A percentile compares a stretch with the other conserved stretches of the same genome.
Evolutionary conservation across 2,797 vertebrate species (phyloP).

Genomic region (Momotus momota): DNA sequence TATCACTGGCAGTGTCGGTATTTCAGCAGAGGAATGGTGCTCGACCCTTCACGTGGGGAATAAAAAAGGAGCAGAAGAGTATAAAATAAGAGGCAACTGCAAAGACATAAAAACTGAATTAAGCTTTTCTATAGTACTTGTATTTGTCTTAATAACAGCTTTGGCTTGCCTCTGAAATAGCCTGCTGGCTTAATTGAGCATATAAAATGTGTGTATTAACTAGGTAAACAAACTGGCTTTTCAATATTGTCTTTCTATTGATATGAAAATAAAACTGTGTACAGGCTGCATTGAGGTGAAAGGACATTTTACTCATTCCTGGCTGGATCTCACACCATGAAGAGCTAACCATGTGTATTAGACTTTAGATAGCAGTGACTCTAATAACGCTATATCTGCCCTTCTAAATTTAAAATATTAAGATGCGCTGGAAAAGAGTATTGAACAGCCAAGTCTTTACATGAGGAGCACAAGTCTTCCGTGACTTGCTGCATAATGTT

Average conservation of each 20-base stretch:
- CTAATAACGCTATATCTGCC: not conserved
- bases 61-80: not conserved
- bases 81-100: not conserved
- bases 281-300: not conserved
- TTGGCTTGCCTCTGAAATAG: not conserved
- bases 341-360: not conserved
- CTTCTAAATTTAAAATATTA: not conserved
- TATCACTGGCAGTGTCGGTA: not conserved
- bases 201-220: not conserved
- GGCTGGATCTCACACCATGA: not conserved
- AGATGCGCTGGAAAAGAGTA: not conserved
- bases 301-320: not conserved
- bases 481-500: not conserved
- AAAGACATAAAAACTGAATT: not conserved
- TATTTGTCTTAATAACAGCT: not conserved
- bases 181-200: not conserved
- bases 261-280: not conserved
- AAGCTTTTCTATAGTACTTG: not conserved
- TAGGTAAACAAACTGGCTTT: conserved; percentile 18
- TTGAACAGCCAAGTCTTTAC: not conserved
- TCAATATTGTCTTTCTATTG: not conserved
- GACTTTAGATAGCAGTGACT: not conserved
- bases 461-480: not conserved
- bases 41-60: not conserved
- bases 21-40: not conserved